phyloP scores from a whole-genome alignment of 1,140 invertebrate genomes.

The Delia radicum region DNA sequence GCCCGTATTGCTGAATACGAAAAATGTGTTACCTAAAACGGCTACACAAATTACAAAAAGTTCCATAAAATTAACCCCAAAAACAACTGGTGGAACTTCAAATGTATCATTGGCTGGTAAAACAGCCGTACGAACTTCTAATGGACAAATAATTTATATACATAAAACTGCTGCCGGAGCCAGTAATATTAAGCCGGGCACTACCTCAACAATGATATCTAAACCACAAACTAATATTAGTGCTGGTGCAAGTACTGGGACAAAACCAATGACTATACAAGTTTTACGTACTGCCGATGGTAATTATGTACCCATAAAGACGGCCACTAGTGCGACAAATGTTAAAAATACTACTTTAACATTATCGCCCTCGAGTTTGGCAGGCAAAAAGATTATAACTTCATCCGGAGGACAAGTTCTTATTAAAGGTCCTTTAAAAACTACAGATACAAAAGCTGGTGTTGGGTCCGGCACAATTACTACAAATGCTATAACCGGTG shows the following conservation, averaged over 20 bases:
- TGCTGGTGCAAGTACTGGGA: neutral
- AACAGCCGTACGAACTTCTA: slow-evolving; percentile 27
- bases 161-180: slow-evolving; percentile 24
- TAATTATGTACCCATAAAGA: slow-evolving; percentile 38
- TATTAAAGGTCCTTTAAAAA: neutral
- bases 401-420: neutral
- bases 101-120: neutral
- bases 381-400: neutral
- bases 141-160: slow-evolving; percentile 30
- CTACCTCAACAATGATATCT: neutral
- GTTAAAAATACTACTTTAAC: slow-evolving; percentile 12
- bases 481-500: slow-evolving; percentile 16
- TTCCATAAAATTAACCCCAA: slow-evolving; percentile 25
- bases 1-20: slow-evolving; percentile 25
- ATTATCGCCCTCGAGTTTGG: neutral
- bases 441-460: neutral
- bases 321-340: neutral
- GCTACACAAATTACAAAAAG: neutral
- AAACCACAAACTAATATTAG: neutral
- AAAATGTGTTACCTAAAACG: slow-evolving; percentile 26
- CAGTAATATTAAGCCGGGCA: neutral
- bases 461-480: neutral
- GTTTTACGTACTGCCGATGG: slow-evolving; percentile 45
- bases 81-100: neutral
- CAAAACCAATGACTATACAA: slow-evolving; percentile 37